These are phyloP conservation scores for Lepidochitona cinerea DNA, from an alignment of 2,888 invertebrate genomes.

Conservation along the genomic window DNA sequence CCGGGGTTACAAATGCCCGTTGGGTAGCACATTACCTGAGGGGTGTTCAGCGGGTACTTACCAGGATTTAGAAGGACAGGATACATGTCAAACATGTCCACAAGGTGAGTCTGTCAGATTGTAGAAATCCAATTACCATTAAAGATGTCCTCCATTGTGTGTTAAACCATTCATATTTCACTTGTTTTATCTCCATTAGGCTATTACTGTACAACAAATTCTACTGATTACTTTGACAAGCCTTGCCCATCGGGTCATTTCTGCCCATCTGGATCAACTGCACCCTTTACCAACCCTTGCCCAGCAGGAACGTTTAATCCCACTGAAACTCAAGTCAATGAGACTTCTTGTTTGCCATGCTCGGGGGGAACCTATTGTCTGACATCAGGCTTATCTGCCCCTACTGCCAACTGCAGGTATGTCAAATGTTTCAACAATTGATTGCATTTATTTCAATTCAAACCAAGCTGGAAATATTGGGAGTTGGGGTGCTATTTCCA, in stretches of 20 bases:
- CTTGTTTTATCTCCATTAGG: conserved; percentile 36
- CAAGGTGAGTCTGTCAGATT: conserved; percentile 39
- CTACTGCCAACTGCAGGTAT: conserved; percentile 61
- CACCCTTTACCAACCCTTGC: conserved; percentile 48
- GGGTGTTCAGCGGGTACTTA: conserved; percentile 56
- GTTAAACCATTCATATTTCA: not conserved
- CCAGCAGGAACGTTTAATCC: conserved; percentile 57
- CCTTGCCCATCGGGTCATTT: conserved; percentile 64
- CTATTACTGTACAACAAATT: conserved; percentile 62
- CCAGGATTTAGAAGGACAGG: conserved; percentile 55
- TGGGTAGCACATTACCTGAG: conserved; percentile 54
- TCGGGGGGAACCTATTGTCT: conserved; percentile 55
- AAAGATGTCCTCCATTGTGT: not conserved
- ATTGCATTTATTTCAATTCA: no score
- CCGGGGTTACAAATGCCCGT: conserved; percentile 60
- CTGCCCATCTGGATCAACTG: conserved; percentile 58
- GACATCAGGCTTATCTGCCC: conserved; percentile 43
- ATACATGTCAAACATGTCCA: conserved; percentile 54
- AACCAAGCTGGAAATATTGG: no score
- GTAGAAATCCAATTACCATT: no score
- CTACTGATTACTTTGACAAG: conserved; percentile 56
- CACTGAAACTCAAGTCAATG: conserved; percentile 36
- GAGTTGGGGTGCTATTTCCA: no score
- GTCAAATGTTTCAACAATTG: no score
- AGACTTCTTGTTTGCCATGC: conserved; percentile 48